phyloP scores from a whole-genome alignment of 2,888 invertebrate species.

The Linyphia triangularis region DNA sequence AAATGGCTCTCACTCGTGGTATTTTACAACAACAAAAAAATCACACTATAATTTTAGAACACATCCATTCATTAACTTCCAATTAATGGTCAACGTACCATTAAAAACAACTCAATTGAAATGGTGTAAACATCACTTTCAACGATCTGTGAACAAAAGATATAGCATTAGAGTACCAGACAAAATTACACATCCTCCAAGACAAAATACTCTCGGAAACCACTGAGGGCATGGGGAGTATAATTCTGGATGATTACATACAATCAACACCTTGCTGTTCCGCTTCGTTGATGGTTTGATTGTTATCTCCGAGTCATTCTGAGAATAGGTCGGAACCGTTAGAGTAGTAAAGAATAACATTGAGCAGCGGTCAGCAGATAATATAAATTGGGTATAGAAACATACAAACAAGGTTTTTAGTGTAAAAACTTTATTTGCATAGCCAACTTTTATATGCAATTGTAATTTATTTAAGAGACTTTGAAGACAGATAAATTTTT shows the following conservation, averaged over 20 bases:
- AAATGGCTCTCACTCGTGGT: too few species aligned
- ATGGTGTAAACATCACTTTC: not conserved
- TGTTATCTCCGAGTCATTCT: not conserved
- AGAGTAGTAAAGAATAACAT: too few species aligned
- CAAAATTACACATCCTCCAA: not conserved
- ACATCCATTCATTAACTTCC: not conserved
- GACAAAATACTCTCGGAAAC: not conserved
- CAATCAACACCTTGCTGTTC: not conserved
- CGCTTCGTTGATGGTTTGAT: not conserved
- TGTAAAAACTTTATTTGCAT: too few species aligned
- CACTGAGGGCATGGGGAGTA: not conserved
- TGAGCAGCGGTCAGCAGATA: too few species aligned
- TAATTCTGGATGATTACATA: not conserved
- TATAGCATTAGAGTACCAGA: not conserved
- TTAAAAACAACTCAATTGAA: not conserved
- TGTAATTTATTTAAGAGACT: too few species aligned
- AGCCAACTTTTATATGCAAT: too few species aligned
- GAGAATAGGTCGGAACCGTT: too few species aligned
- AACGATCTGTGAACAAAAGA: not conserved
- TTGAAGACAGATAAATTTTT: too few species aligned
- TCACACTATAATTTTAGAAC: not conserved
- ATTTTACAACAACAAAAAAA: not conserved
- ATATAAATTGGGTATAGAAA: too few species aligned
- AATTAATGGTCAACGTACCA: not conserved
- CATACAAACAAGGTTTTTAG: too few species aligned